phyloP scores from a whole-genome alignment of 2,888 invertebrate species.

The Parnassius orleans region DNA sequence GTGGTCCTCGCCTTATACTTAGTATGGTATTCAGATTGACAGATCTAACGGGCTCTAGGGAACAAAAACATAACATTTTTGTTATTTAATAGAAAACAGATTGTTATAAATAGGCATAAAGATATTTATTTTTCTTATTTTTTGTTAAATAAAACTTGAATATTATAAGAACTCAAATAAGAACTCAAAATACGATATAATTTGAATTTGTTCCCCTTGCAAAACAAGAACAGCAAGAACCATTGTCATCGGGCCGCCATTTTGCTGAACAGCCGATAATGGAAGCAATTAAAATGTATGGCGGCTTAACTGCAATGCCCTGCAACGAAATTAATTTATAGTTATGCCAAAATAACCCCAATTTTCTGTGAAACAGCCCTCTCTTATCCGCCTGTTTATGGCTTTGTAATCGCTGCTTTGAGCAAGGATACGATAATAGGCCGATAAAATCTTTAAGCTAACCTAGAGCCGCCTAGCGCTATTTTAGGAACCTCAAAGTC shows the following conservation, averaged over 20 bases:
- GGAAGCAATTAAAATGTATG: conserved; percentile 80
- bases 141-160: too few relatives aligned
- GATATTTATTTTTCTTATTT: too few relatives aligned
- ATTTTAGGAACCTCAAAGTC: too few relatives aligned
- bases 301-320: conserved; percentile 77
- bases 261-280: conserved; percentile 75
- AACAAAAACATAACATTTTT: too few relatives aligned
- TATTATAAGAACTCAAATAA: too few relatives aligned
- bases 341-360: conserved; percentile 69
- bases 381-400: conserved; percentile 25
- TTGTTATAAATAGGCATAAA: too few relatives aligned
- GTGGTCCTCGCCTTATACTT: too few relatives aligned
- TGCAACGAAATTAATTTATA: conserved; percentile 78
- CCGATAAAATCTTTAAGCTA: neutral
- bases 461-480: too few relatives aligned
- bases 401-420: conserved; percentile 31
- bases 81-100: too few relatives aligned
- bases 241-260: conserved; percentile 69
- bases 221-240: conserved; percentile 47
- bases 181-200: too few relatives aligned
- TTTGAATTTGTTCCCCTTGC: conserved; percentile 43
- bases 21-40: too few relatives aligned
- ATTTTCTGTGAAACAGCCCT: conserved; percentile 44
- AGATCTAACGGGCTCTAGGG: too few relatives aligned
- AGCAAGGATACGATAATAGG: neutral